Evolutionary conservation across 2,113 vertebrate species (phyloP).

Genomic region (Sebastes schlegelii): DNA sequence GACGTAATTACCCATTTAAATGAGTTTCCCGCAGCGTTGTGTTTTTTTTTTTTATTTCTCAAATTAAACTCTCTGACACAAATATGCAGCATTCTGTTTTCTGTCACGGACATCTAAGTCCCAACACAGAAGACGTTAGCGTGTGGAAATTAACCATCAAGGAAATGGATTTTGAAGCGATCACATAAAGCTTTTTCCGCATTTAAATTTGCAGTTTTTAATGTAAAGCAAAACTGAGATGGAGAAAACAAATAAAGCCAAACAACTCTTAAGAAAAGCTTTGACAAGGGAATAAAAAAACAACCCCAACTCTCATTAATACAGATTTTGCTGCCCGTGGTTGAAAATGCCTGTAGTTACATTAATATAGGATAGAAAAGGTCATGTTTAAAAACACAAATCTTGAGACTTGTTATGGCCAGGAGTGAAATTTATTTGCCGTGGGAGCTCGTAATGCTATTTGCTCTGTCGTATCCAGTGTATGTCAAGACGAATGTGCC

Average conservation of each 20-base stretch:
- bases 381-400: slow-evolving; percentile 79
- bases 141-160: slow-evolving; percentile 24
- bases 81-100: slow-evolving; percentile 66
- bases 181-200: slow-evolving; percentile 24
- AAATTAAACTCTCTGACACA: slow-evolving; percentile 70
- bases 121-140: background rate
- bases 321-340: slow-evolving; percentile 67
- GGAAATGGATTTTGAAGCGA: slow-evolving; percentile 22
- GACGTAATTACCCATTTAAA: slow-evolving; percentile 79
- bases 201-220: slow-evolving; percentile 28
- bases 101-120: slow-evolving; percentile 45
- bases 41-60: slow-evolving; percentile 52
- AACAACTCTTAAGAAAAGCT: slow-evolving; percentile 43
- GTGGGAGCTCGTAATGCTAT: slow-evolving; percentile 20
- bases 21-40: slow-evolving; percentile 67
- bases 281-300: slow-evolving; percentile 37
- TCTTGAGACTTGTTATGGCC: slow-evolving; percentile 60
- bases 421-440: slow-evolving; percentile 60
- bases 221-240: background rate
- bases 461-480: slow-evolving; percentile 34
- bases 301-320: slow-evolving; percentile 75
- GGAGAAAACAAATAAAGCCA: slow-evolving; percentile 10
- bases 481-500: slow-evolving; percentile 30
- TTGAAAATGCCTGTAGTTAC: slow-evolving; percentile 74
- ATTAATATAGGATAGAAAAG: slow-evolving; percentile 80